Conservation (phyloP, 2,797 vertebrate species). For the Lateolabrax maculatus region DNA sequence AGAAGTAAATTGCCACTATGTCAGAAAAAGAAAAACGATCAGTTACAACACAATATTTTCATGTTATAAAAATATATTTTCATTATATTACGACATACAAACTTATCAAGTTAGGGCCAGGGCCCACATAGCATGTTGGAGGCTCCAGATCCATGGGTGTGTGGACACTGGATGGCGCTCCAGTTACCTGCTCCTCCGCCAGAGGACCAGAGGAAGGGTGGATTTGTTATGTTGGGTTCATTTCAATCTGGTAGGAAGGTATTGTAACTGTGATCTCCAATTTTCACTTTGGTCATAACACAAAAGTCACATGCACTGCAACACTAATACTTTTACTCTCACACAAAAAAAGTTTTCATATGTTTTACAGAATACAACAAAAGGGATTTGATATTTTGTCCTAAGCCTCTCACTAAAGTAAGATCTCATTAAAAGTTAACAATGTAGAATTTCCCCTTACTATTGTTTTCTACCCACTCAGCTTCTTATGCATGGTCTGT, state of each 20-base stretch:
- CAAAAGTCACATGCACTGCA: background rate
- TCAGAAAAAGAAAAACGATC: too few species aligned
- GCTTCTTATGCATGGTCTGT: constrained; percentile 50
- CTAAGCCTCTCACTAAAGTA: background rate
- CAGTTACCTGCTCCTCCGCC: too few species aligned
- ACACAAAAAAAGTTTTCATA: background rate
- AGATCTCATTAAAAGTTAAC: constrained; percentile 40
- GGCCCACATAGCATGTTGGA: too few species aligned
- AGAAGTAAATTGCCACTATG: too few species aligned
- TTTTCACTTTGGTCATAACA: background rate
- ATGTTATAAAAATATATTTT: too few species aligned
- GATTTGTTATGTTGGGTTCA: too few species aligned
- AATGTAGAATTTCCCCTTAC: constrained; percentile 3
- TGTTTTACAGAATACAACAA: constrained; percentile 2
- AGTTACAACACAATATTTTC: too few species aligned
- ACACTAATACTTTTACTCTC: background rate
- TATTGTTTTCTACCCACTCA: constrained; percentile 12
- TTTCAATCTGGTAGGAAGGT: background rate
- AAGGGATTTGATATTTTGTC: background rate
- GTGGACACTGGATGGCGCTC: too few species aligned
- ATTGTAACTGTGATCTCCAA: background rate
- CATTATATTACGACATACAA: too few species aligned
- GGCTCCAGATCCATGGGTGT: too few species aligned
- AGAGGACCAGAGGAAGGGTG: too few species aligned
- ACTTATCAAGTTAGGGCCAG: too few species aligned